phyloP scores from a whole-genome alignment of 2,888 invertebrate genomes.

The Leptarthrus brevirostris region DNA sequence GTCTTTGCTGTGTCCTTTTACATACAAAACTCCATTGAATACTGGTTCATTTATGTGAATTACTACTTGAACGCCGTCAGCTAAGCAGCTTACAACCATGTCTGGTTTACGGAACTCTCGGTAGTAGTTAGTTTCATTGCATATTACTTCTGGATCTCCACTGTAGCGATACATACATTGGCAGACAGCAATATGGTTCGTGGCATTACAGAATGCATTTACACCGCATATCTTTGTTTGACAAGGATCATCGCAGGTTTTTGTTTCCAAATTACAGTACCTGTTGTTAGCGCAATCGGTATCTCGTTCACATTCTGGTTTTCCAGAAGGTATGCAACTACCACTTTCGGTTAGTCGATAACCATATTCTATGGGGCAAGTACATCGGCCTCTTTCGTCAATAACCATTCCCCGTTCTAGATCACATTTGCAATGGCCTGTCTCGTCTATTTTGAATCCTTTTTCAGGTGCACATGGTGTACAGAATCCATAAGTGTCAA shows the following conservation, averaged over 20 bases:
- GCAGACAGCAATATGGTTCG: conserved; percentile 81
- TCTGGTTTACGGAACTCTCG: conserved; percentile 87
- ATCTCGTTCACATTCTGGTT: conserved; percentile 75
- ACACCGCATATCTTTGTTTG: conserved; percentile 77
- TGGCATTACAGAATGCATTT: conserved; percentile 81
- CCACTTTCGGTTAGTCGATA: conserved; percentile 73
- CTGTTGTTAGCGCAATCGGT: conserved; percentile 81
- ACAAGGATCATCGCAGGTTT: conserved; percentile 85
- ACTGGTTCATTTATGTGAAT: conserved; percentile 78
- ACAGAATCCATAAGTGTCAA: conserved; percentile 82
- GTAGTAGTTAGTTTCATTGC: conserved; percentile 69
- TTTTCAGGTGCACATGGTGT: conserved; percentile 77
- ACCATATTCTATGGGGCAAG: conserved; percentile 77
- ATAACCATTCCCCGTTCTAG: conserved; percentile 81
- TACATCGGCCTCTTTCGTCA: conserved; percentile 81
- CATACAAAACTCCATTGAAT: conserved; percentile 91
- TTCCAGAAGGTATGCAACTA: conserved; percentile 70
- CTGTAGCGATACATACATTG: conserved; percentile 81
- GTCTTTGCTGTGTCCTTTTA: conserved; percentile 94
- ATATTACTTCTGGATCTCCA: conserved; percentile 80
- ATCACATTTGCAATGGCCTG: conserved; percentile 86
- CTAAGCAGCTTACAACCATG: conserved; percentile 88
- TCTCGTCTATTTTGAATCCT: conserved; percentile 80
- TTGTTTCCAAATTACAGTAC: conserved; percentile 77
- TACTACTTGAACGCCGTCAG: conserved; percentile 90